phyloP scores from a whole-genome alignment of 2,888 invertebrate species.

The Synergus japonicus region DNA sequence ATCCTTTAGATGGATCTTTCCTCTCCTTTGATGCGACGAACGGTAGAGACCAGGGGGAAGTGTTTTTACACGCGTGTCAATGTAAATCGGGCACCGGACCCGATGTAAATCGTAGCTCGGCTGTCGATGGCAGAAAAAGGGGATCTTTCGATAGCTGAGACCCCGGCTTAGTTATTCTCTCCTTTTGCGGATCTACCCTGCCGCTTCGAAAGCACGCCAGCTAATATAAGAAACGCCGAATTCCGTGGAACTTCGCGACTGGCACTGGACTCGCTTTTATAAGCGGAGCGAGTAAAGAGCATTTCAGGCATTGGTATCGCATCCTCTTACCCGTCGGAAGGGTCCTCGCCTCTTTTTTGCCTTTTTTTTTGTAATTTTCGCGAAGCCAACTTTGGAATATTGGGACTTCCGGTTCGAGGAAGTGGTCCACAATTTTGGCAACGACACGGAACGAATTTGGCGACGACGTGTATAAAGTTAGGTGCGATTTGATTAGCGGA shows the following conservation, averaged over 20 bases:
- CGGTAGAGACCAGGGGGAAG: conserved; percentile 53
- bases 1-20: conserved; percentile 19
- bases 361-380: conserved; percentile 46
- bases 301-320: conserved; percentile 51
- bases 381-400: neutral
- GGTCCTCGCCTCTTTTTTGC: conserved; percentile 37
- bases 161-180: conserved; percentile 50
- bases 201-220: conserved; percentile 52
- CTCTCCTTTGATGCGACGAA: conserved; percentile 38
- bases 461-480: conserved; percentile 43
- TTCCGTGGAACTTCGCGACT: conserved; percentile 57
- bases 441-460: neutral
- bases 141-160: conserved; percentile 39
- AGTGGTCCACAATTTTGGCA: neutral
- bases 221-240: conserved; percentile 57
- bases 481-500: conserved; percentile 56
- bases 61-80: conserved; percentile 58
- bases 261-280: conserved; percentile 55
- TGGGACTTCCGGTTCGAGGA: conserved; percentile 26
- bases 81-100: conserved; percentile 54
- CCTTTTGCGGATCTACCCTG: conserved; percentile 53
- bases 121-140: conserved; percentile 53
- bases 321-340: conserved; percentile 46
- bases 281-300: conserved; percentile 50
- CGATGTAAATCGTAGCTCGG: conserved; percentile 54